Base-by-base conservation (phyloP, 2,113 vertebrate genomes). In the Urocitellus parryii region DNA sequence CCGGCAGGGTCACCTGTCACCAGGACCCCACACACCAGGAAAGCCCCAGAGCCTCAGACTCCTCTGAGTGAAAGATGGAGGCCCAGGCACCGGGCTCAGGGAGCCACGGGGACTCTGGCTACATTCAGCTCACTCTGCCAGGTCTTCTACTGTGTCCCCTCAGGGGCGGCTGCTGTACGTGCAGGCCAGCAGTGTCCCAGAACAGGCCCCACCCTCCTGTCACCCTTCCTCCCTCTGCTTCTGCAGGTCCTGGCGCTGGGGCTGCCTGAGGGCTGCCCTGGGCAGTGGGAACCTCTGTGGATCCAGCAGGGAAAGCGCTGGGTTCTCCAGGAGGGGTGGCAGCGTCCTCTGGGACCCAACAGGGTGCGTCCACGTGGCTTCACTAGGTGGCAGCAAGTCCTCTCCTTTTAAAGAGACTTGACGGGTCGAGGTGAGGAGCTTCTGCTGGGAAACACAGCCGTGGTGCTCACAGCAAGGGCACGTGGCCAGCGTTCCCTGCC, bases 341-440 rank as follows among this genome's bases (percentile, higher is more conserved):
- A 45, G 45, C 45, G 8, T 9, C 45, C 45, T 45, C 45, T 45
- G 45, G 45, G 45, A 45, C 45, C 45, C 45, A 45, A 45, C 45
- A 45, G 45, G 45, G 45, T 45, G 8, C 1, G 17, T 48, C 39
- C 39, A 4, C 16, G 0, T 91, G 51, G 56, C 88, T 90, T 93
- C 97, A 56, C 29, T 85, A 97, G 97, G 94, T 88, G 97, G 97
- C 97, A 97, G 97, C 87, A 94, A 17, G 61, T 42, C 74, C 88
- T 93, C 82, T 89, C n/a, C 16, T 93, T 93, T 97, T 12, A 89
- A 80, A n/a, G 4, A 29, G 12, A 39, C 18, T 73, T 84, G 78
- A 34, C 61, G 76, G 0, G 45, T 45, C 8, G 45, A 45, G 7
- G 8, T 58, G 18, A 48, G 20, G 77, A 9, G 2, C 51, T 89